Evolutionary conservation across 2,888 invertebrate species (phyloP), one percentile per base, ranked within the genome.

Genomic region (Octonoba sinensis): DNA sequence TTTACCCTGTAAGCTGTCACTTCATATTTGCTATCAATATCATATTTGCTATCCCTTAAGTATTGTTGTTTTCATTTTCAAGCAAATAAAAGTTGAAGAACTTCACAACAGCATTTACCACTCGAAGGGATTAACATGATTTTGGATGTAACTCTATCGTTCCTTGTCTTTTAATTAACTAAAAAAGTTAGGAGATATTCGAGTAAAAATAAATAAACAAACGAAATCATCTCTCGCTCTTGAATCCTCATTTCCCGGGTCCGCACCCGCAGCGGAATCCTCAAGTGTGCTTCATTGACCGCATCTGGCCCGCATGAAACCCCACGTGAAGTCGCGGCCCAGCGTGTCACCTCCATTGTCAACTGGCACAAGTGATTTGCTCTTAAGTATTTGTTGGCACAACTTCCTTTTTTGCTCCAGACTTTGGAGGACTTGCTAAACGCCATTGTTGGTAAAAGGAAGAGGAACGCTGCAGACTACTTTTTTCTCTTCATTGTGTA

Each of bases 311-410:
- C 44, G 36, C 36, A 36, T 27, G 70, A 70, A 71, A 59, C 51
- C 51, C 75, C 59, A 47, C 66, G 36, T 62, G 44, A 65, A 62
- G 67, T 73, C 69, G 66, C 47, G 64, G 46, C 66, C 66, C 72
- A 72, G 78, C 72, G 60, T 78, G 79, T 81, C 79, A 73, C 67
- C 73, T 69, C 73, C 64, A 81, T 81, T 81, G 79, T 81, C 67
- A 69, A 69, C 60, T 27, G 69, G 62, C 62, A 69, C 75, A 69
- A 75, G 78, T 79, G 78, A 79, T 79, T 79, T 72, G 79, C 79
- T 46, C 62, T 12, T 69, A 74, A 81, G 79, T 81, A 81, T 81
- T 81, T 81, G 79, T 81, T 81, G 79, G 79, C 79, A 67, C 79
- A 81, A 81, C 79, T 81, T 81, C 79, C 73, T 44, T 67, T 65